Conservation (phyloP, 2,888 invertebrate genomes). For the Eristalinus sepulchralis region DNA sequence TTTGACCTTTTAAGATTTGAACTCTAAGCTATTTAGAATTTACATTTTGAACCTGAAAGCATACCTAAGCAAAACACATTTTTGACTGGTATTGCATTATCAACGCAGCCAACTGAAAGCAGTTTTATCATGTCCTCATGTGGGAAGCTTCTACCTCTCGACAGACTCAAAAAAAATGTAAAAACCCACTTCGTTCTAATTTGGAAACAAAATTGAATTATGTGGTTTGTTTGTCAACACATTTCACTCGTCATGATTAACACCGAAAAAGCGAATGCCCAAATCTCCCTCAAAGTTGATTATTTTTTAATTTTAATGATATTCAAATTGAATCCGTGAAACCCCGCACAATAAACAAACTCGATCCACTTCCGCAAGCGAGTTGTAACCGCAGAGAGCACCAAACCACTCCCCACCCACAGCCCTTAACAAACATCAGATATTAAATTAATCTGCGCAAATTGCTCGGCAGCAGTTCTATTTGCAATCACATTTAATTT, state of each 20-base stretch:
- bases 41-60: no score
- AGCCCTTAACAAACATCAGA: not conserved
- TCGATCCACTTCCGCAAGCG: not conserved
- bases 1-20: no score
- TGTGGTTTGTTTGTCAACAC: not conserved
- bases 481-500: slow-evolving; percentile 17
- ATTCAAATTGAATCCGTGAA: not conserved
- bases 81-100: no score
- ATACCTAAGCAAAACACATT: no score
- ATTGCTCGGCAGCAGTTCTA: slow-evolving; percentile 15
- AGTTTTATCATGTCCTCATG: no score
- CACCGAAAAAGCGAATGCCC: no score
- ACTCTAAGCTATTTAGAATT: no score
- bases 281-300: not conserved
- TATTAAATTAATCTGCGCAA: not conserved
- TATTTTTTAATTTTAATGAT: not conserved
- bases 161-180: no score
- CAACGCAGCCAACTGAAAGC: no score
- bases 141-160: no score
- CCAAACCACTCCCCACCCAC: not conserved
- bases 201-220: no score
- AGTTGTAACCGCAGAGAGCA: not conserved
- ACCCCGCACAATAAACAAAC: not conserved
- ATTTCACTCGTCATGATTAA: not conserved
- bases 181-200: no score